phyloP scores from a whole-genome alignment of 2,888 invertebrate species.

The Megamerina dolium region DNA sequence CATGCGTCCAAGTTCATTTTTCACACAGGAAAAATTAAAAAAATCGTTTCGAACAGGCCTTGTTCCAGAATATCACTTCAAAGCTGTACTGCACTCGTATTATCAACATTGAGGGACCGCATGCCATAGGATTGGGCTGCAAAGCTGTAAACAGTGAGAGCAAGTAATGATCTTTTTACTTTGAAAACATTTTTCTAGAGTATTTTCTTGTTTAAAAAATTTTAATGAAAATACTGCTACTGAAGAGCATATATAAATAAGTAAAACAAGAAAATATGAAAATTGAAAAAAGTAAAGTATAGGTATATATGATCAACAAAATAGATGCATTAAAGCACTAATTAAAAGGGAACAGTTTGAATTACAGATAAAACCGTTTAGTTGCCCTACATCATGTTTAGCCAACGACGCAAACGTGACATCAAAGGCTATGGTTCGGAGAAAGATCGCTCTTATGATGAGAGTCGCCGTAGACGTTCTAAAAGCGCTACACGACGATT shows the following conservation, averaged over 20 bases:
- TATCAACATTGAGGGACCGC: background rate
- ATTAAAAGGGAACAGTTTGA: conserved; percentile 46
- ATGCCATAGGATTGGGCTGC: background rate
- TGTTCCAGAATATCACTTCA: conserved; percentile 13
- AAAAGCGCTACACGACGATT: conserved; percentile 23
- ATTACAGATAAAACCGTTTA: conserved; percentile 34
- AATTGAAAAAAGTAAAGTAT: conserved; percentile 6
- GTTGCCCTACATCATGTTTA: background rate
- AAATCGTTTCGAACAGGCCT: conserved; percentile 23
- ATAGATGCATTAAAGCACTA: conserved; percentile 1
- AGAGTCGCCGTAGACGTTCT: conserved; percentile 27
- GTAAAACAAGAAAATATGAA: conserved; percentile 7
- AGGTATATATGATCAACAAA: conserved; percentile 8
- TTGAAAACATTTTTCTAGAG: conserved; percentile 4
- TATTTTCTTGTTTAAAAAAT: conserved; percentile 15
- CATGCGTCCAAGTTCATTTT: conserved; percentile 32
- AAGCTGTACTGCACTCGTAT: conserved; percentile 6
- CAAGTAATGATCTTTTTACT: conserved; percentile 18
- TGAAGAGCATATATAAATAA: conserved; percentile 6
- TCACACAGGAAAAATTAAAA: conserved; percentile 41
- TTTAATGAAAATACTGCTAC: background rate
- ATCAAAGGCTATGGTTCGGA: conserved; percentile 19
- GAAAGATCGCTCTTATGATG: conserved; percentile 22
- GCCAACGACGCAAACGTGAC: conserved; percentile 22
- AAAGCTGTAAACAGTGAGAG: conserved; percentile 7